phyloP scores from a whole-genome alignment of 2,797 vertebrate genomes.

The Iguana delicatissima region DNA sequence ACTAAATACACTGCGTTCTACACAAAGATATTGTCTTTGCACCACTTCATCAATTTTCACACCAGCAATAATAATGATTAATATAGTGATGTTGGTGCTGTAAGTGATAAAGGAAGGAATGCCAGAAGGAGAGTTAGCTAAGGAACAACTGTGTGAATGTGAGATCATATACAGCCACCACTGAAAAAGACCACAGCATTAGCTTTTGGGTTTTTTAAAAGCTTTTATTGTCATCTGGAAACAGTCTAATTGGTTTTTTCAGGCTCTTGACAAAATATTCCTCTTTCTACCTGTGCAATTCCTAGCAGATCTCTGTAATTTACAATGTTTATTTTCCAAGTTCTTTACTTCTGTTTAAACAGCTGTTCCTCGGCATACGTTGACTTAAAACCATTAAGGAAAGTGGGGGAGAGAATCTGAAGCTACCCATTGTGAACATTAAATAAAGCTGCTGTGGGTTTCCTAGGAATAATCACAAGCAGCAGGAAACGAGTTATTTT shows the following conservation, averaged over 20 bases:
- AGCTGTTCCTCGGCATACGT: conserved; percentile 56
- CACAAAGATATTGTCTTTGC: no score
- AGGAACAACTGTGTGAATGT: background rate
- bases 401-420: conserved; percentile 1
- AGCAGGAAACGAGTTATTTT: conserved; percentile 62
- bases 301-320: conserved; percentile 30
- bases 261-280: background rate
- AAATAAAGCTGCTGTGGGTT: conserved; percentile 66
- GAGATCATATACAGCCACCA: background rate
- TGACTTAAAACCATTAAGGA: conserved; percentile 64
- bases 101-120: background rate
- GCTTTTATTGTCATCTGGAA: background rate
- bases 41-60: background rate
- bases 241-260: background rate
- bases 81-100: background rate
- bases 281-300: conserved; percentile 27
- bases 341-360: conserved; percentile 51
- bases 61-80: background rate
- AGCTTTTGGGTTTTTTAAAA: background rate
- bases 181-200: background rate
- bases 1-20: no score
- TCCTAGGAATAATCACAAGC: conserved; percentile 63
- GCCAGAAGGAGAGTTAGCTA: background rate
- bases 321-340: conserved; percentile 35
- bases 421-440: conserved; percentile 69